Evolutionary conservation across 2,113 vertebrate genomes (phyloP).

Genomic region (Leiothrix lutea): DNA sequence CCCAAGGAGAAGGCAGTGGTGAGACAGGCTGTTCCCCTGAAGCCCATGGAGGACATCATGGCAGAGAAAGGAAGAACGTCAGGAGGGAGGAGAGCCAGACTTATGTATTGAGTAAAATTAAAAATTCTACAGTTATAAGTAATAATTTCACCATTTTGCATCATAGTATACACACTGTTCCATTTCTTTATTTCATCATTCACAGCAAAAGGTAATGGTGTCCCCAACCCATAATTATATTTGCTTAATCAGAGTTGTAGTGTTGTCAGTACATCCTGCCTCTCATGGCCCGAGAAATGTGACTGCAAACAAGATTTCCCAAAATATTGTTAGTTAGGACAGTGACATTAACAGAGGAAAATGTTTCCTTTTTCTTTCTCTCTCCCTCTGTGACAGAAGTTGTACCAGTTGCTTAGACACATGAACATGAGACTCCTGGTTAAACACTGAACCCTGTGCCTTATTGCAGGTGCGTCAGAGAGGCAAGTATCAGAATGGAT

Average conservation of each 20-base stretch:
- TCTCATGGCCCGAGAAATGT: fast-evolving
- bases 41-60: fast-evolving
- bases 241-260: background rate
- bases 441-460: fast-evolving
- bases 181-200: background rate
- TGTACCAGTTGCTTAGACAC: fast-evolving
- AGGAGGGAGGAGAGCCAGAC: background rate
- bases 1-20: fast-evolving
- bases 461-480: background rate
- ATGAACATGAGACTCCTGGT: background rate
- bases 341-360: background rate
- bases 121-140: background rate
- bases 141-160: background rate
- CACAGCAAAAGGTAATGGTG: background rate
- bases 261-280: fast-evolving
- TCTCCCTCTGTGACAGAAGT: background rate
- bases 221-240: background rate
- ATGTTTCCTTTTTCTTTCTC: background rate
- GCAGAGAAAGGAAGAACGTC: background rate
- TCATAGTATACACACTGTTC: background rate
- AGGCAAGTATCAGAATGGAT: background rate
- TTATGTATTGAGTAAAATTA: background rate
- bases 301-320: background rate
- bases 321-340: background rate
- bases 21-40: fast-evolving